A percentile compares a stretch with the other conserved stretches of the same genome.
These are phyloP conservation scores for Papilio gigon DNA, from an alignment of 2,888 invertebrate species.

Conservation along the genomic window DNA sequence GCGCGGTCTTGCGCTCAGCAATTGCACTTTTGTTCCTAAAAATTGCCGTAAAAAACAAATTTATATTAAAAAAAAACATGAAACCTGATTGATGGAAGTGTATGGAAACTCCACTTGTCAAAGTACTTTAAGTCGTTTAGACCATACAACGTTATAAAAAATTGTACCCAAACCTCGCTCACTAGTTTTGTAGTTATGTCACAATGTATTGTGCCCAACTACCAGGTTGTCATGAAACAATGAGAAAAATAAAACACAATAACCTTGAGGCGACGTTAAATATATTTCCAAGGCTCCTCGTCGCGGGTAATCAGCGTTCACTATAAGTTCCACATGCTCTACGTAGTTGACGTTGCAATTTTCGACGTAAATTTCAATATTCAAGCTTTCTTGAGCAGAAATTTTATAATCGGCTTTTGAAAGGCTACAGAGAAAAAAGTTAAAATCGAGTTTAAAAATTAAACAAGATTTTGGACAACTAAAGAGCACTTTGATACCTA, in stretches of 20 bases:
- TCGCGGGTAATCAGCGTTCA: slow-evolving; percentile 86
- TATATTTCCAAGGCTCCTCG: slow-evolving; percentile 90
- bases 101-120: too few species aligned
- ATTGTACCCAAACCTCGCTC: background rate
- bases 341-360: slow-evolving; percentile 85
- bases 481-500: too few species aligned
- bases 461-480: too few species aligned
- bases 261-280: slow-evolving; percentile 90
- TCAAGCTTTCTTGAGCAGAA: slow-evolving; percentile 54
- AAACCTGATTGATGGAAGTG: too few species aligned
- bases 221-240: slow-evolving; percentile 7
- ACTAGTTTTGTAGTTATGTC: background rate
- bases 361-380: slow-evolving; percentile 76
- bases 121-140: too few species aligned
- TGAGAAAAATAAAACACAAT: background rate
- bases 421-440: slow-evolving; percentile 42
- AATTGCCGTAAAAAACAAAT: slow-evolving; percentile 12
- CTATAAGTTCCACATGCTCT: slow-evolving; percentile 92
- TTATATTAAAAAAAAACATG: too few species aligned
- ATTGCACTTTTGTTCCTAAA: slow-evolving; percentile 85
- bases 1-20: slow-evolving; percentile 86
- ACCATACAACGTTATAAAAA: too few species aligned
- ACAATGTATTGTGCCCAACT: slow-evolving; percentile 4
- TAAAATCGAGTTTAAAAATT: background rate
- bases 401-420: slow-evolving; percentile 47